Percentiles rank a stretch among this genome's conserved stretches.
Conservation (phyloP, 2,888 invertebrate genomes). For the Argynnis bischoffii region DNA sequence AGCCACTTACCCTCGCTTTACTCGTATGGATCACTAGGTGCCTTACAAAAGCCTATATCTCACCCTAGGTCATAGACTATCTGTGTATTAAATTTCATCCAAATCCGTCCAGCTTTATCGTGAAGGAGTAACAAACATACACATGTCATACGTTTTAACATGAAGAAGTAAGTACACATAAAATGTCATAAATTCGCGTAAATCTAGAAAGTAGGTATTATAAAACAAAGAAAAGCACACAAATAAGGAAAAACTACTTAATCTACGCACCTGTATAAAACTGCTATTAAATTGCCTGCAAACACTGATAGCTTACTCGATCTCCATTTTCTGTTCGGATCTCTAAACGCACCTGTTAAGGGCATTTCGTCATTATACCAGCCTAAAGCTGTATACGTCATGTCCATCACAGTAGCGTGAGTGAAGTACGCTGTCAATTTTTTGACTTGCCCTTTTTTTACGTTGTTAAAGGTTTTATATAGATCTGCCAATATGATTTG, state of each 20-base stretch:
- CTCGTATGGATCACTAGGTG: too few species aligned
- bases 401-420: slow-evolving; percentile 84
- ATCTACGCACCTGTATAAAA: slow-evolving; percentile 84
- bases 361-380: slow-evolving; percentile 83
- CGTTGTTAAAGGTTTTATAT: slow-evolving; percentile 75
- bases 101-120: too few species aligned
- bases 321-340: slow-evolving; percentile 84
- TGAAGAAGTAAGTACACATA: too few species aligned
- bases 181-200: too few species aligned
- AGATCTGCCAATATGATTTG: slow-evolving; percentile 87
- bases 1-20: too few species aligned
- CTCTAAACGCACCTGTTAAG: slow-evolving; percentile 83
- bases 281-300: slow-evolving; percentile 86
- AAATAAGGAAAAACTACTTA: neutral
- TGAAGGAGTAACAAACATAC: too few species aligned
- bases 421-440: slow-evolving; percentile 86
- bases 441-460: slow-evolving; percentile 54
- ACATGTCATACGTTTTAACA: too few species aligned
- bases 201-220: neutral
- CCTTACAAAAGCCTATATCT: too few species aligned
- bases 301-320: slow-evolving; percentile 86
- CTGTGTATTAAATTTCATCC: too few species aligned
- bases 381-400: slow-evolving; percentile 84
- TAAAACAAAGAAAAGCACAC: neutral
- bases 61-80: too few species aligned